phyloP scores from a whole-genome alignment of 1,140 invertebrate species.

The Dreissena polymorpha region DNA sequence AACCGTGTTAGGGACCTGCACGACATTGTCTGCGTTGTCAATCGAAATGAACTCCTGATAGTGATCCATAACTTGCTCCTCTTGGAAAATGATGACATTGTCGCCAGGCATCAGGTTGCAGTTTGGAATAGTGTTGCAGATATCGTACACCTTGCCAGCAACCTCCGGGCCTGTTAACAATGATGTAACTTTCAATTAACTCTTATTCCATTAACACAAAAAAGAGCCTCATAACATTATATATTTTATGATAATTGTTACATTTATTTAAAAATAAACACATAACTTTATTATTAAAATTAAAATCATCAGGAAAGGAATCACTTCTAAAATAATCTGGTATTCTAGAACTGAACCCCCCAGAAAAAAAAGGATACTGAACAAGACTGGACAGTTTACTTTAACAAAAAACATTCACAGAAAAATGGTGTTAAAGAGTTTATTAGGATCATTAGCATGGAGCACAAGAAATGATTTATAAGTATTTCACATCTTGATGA shows the following conservation, averaged over 20 bases:
- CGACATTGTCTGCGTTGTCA: constrained; percentile 62
- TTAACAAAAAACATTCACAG: not conserved
- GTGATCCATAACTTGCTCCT: constrained; percentile 63
- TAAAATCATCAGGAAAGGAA: not conserved
- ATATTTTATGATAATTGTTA: not conserved
- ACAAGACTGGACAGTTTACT: not conserved
- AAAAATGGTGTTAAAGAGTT: too few species aligned
- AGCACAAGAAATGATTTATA: not conserved
- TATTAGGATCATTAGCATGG: not conserved
- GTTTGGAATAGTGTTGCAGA: constrained; percentile 71
- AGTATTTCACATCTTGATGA: constrained; percentile 30
- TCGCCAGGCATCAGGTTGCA: constrained; percentile 70
- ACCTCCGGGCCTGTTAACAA: constrained; percentile 66
- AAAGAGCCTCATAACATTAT: not conserved
- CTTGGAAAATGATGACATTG: constrained; percentile 69
- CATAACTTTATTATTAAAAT: not conserved
- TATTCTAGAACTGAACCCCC: not conserved
- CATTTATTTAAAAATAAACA: not conserved
- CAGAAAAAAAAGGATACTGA: not conserved
- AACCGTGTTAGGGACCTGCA: constrained; percentile 70
- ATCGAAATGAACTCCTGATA: constrained; percentile 72
- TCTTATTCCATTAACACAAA: not conserved
- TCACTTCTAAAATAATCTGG: not conserved
- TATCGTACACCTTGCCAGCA: constrained; percentile 69
- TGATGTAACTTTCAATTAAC: constrained; percentile 8